Evolutionary conservation across 2,888 invertebrate genomes (phyloP), one percentile per base, ranked within the genome.

Genomic region (Schizaphis graminum): DNA sequence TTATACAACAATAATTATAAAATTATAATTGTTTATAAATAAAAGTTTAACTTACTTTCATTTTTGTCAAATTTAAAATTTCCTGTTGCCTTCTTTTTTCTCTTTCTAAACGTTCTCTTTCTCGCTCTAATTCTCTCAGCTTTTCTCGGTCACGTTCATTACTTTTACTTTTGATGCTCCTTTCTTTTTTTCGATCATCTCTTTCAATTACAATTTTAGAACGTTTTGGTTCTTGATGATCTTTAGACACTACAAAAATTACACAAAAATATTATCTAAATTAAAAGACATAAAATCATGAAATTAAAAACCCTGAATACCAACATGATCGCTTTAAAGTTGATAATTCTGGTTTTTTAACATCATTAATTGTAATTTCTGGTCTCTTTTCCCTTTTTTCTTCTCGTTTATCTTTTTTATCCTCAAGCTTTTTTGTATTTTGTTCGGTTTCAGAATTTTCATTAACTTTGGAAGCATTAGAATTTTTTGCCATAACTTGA

Each of bases 401-500:
- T 93, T 96, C 96, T 94, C 96, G 93, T 93, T 91, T 94, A 5
- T 94, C 94, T 57, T 94, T 94, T 47, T 93, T 91, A 3, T 94
- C 94, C 3, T 93, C 94, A 44, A 94, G 91, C 90, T 94, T 95
- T 94, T 95, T 95, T 8, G 94, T 95, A 44, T 95, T 95, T 35
- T 91, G 87, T 90, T 95, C 95, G 24, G 44, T 44, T 91, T 95
- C 94, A 24, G 93, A 91, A 91, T 94, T 95, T 87, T 95, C 94
- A 47, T 95, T 95, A 61, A 96, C 96, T 26, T 95, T 95, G 0
- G 96, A 96, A 24, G 96, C 96, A 1, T 96, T 95, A 13, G 96
- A 96, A 2, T 95, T 96, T 35, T 96, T 97, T 94, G 96, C 96
- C 94, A 96, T 96, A 1, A 94, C 92, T 94, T 96, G 96, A 56